Conservation (phyloP, 2,113 vertebrate genomes). For the Heptranchias perlo region DNA sequence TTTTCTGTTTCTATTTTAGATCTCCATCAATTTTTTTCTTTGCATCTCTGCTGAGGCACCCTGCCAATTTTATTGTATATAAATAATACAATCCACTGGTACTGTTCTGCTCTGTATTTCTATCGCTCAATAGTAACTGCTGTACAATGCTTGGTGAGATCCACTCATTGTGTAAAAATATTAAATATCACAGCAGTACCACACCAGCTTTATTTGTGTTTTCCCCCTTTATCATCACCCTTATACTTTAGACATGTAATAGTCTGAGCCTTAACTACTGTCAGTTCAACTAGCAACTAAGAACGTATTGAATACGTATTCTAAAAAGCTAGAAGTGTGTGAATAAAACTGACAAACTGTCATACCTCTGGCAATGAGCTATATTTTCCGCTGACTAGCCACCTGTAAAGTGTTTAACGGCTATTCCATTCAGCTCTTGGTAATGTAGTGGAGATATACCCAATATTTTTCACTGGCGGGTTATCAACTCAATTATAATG, state of each 20-base stretch:
- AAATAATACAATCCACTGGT: not conserved
- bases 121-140: not conserved
- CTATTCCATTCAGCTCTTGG: not conserved
- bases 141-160: not conserved
- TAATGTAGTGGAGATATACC: not conserved
- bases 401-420: not conserved
- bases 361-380: not conserved
- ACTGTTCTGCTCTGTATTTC: not conserved
- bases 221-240: not conserved
- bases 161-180: not conserved
- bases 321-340: not conserved
- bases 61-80: not conserved
- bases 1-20: not conserved
- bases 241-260: not conserved
- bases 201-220: not conserved
- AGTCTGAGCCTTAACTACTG: not conserved
- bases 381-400: not conserved
- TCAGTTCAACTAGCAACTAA: not conserved
- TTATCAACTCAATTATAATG: not conserved
- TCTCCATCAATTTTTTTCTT: not conserved
- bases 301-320: not conserved
- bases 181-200: not conserved
- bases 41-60: not conserved
- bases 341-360: not conserved
- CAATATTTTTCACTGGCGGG: not conserved